Conservation (phyloP, 2,888 invertebrate genomes). For the Diogma glabrata region DNA sequence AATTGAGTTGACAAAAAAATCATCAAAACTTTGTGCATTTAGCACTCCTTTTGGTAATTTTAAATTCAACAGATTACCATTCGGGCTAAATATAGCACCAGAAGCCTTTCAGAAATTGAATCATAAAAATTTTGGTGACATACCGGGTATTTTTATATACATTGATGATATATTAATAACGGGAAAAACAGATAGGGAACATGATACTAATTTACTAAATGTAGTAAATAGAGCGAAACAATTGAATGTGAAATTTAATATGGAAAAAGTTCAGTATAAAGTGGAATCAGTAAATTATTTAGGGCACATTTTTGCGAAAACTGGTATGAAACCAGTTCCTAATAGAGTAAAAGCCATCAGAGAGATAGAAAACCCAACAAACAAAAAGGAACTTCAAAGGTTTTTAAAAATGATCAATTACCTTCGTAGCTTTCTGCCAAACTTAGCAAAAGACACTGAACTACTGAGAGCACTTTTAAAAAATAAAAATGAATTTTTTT, state of each 20-base stretch:
- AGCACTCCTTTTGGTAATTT: too few relatives aligned
- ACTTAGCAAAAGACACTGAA: constrained; percentile 13
- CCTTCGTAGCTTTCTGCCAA: constrained; percentile 15
- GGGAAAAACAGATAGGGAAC: constrained; percentile 12
- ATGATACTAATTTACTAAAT: too few relatives aligned
- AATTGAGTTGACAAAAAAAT: too few relatives aligned
- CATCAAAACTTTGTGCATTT: too few relatives aligned
- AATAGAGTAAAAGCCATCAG: constrained; percentile 14
- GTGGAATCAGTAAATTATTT: too few relatives aligned
- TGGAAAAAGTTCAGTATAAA: constrained; percentile 10
- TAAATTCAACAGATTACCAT: too few relatives aligned
- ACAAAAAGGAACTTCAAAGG: constrained; percentile 13
- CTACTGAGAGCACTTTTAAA: constrained; percentile 15
- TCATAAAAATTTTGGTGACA: too few relatives aligned
- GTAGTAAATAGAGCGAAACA: constrained; percentile 15
- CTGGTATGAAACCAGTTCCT: constrained; percentile 10
- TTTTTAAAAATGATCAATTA: constrained; percentile 19
- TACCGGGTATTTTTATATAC: neutral
- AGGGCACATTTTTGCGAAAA: constrained; percentile 13
- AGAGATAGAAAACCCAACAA: constrained; percentile 13
- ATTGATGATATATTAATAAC: constrained; percentile 12
- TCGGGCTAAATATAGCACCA: too few relatives aligned
- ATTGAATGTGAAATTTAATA: constrained; percentile 17
- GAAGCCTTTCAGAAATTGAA: too few relatives aligned
- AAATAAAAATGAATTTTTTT: too few relatives aligned